Percentiles rank a stretch among this genome's conserved stretches.
Conservation (phyloP, 2,888 invertebrate genomes). For the Diploptera punctata region DNA sequence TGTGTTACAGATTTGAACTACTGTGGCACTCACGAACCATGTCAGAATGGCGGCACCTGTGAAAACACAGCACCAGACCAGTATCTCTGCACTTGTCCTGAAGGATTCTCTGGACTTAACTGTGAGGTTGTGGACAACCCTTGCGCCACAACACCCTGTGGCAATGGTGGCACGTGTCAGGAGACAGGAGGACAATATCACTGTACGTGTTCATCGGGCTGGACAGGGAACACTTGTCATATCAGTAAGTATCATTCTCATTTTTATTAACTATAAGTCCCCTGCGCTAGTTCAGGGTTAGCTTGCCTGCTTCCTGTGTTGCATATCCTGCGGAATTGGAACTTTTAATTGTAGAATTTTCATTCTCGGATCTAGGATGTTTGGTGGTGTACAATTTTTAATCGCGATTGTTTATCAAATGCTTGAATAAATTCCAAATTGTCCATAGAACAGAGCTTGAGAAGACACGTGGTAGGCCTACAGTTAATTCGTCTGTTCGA, state of each 20-base stretch:
- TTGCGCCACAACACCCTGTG: conserved; percentile 89
- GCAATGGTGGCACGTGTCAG: conserved; percentile 84
- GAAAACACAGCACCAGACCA: conserved; percentile 93
- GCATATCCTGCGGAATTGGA: too few relatives aligned
- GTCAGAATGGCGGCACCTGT: conserved; percentile 93
- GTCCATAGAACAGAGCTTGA: too few relatives aligned
- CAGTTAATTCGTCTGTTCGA: too few relatives aligned
- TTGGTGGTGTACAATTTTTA: too few relatives aligned
- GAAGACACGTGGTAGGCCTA: too few relatives aligned
- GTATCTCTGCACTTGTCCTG: conserved; percentile 91
- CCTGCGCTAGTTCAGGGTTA: too few relatives aligned
- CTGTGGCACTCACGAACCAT: conserved; percentile 94
- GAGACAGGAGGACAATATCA: conserved; percentile 66
- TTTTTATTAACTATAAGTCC: too few relatives aligned
- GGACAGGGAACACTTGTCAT: conserved; percentile 82
- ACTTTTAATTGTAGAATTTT: too few relatives aligned
- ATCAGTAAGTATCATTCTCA: conserved; percentile 63
- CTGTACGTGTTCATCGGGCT: conserved; percentile 84
- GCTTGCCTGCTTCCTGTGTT: too few relatives aligned
- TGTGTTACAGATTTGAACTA: conserved; percentile 83
- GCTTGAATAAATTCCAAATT: too few relatives aligned
- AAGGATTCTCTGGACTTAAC: conserved; percentile 89
- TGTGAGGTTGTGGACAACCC: conserved; percentile 95
- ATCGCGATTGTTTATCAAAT: too few relatives aligned
- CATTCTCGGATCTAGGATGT: too few relatives aligned